Base-by-base conservation (phyloP, 2,797 vertebrate species). In the Novumbra hubbsi region DNA sequence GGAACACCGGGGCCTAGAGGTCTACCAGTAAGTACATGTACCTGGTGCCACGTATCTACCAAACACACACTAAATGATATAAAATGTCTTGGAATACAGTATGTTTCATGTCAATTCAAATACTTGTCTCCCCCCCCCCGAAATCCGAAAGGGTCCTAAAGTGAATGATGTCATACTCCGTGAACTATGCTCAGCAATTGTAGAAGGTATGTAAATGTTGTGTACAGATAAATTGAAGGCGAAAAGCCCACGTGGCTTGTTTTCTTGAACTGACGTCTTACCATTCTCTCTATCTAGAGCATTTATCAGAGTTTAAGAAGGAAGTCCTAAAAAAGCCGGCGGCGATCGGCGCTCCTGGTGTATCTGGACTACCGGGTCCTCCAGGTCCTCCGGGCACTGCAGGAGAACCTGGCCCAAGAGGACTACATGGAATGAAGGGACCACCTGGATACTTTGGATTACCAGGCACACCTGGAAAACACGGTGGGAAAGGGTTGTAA, bases 1-100 rank as follows among this genome's bases (percentile, higher is more conserved):
- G 94, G 94, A 78, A 1, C 90, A 30, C 80, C 92, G 21, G 94
- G 94, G 14, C 92, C 93, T 62, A 90, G 93, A 84, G 94, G 94
- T 76, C 68, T 92, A 57, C 93, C 93, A 77, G 94, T 95, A 82
- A 57, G 21, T 24, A 12, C n/a, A 11, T 60, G 24, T 24, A 55
- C 52, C 11, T 2, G n/a, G 19, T 19, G 4, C 19, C 19, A 45
- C 14, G 1, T 45, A 12, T 14, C 41, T 45, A 45, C 41, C 4
- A 93, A 38, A 38, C 34, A 3, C 34, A 3, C 34, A 38, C 34
- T 38, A 7, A 38, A 38, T 38, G 34, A 38, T 38, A 38, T 38
- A 3, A 7, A 5, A 38, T 38, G 34, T 38, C 8, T 38, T 38
- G 34, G 34, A 38, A 38, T 38, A 38, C 8, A 38, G 34, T 38